Evolutionary conservation across 2,797 vertebrate genomes (phyloP).

Genomic region (Rhynchonycteris naso): DNA sequence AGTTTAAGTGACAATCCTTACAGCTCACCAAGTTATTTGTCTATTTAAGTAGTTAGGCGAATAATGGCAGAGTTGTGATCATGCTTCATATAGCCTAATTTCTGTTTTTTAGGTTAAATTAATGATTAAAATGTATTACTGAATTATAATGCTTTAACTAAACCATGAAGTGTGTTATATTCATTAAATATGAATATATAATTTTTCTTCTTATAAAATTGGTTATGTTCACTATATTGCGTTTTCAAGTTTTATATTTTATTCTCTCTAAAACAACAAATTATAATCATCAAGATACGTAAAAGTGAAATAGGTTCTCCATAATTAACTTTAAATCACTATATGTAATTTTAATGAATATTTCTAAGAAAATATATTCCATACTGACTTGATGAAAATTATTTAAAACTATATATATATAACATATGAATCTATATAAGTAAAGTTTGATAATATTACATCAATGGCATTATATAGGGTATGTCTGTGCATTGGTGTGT

Average conservation of each 20-base stretch:
- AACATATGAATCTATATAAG: not conserved
- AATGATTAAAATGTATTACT: not conserved
- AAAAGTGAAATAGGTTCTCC: not conserved
- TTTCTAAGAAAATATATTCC: slow-evolving; percentile 18
- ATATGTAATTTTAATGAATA: slow-evolving; percentile 22
- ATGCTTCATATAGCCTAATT: not conserved
- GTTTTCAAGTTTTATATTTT: slow-evolving; percentile 5
- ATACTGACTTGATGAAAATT: not conserved
- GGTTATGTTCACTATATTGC: not conserved
- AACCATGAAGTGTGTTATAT: not conserved
- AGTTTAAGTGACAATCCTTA: not conserved
- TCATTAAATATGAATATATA: not conserved
- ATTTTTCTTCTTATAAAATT: not conserved
- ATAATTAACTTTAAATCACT: not conserved
- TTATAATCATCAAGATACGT: not conserved
- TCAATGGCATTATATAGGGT: not conserved
- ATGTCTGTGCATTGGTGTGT: not conserved
- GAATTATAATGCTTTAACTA: not conserved
- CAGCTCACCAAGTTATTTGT: not conserved
- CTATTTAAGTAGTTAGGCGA: not conserved
- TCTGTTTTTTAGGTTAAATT: not conserved
- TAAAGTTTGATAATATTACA: not conserved
- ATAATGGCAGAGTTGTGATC: not conserved
- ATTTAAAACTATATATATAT: not conserved
- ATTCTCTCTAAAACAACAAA: not conserved